phyloP scores from a whole-genome alignment of 2,113 vertebrate genomes.

The Toxostoma redivivum region DNA sequence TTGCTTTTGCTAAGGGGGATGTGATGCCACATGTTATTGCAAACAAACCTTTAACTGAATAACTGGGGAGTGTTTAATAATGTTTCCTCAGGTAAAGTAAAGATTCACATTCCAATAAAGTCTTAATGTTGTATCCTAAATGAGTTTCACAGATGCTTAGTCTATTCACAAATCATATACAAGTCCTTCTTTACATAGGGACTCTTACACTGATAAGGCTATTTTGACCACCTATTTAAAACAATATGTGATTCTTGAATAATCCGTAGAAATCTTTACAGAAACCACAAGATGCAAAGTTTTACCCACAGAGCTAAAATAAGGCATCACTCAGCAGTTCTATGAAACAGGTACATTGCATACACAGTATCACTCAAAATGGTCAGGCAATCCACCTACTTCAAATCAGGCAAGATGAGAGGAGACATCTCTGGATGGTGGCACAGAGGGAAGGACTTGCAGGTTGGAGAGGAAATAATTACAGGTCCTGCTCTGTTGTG shows the following conservation, averaged over 20 bases:
- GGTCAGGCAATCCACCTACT: neutral
- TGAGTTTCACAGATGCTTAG: neutral
- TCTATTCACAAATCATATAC: neutral
- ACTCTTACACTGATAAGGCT: neutral
- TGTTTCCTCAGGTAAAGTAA: constrained; percentile 24
- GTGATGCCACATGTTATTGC: neutral
- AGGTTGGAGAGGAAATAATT: neutral
- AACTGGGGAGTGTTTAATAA: constrained; percentile 14
- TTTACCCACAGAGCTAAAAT: neutral
- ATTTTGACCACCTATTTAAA: neutral
- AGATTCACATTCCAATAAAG: constrained; percentile 6
- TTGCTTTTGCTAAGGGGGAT: neutral
- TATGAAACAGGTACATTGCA: neutral
- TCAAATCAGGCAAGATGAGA: neutral
- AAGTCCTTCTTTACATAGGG: neutral
- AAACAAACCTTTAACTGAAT: constrained; percentile 18
- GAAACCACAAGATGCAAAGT: neutral
- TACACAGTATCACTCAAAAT: neutral
- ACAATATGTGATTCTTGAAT: neutral
- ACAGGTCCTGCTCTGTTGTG: rapidly evolving
- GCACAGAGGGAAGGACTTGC: neutral
- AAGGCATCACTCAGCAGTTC: neutral
- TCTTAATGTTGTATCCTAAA: neutral
- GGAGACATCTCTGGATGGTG: neutral
- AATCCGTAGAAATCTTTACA: neutral